These are phyloP conservation scores for Patiria pectinifera DNA, from an alignment of 53 echinoderm and acorn worm genomes.

Conservation along the genomic window DNA sequence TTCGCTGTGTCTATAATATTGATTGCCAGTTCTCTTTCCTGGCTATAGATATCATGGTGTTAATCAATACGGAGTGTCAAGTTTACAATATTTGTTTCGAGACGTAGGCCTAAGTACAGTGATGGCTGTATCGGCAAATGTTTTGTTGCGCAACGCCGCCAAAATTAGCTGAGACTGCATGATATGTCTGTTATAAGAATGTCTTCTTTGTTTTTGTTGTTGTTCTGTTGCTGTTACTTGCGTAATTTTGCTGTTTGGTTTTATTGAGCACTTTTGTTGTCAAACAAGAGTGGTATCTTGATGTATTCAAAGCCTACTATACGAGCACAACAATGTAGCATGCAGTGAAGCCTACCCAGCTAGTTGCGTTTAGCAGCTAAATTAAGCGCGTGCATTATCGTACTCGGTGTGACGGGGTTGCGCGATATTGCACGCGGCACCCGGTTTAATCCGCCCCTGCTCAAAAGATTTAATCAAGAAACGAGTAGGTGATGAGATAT, in stretches of 20 bases:
- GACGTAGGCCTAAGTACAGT: too few relatives aligned
- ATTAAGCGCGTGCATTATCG: neutral
- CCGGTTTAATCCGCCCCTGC: slow-evolving; percentile 32
- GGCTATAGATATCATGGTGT: neutral
- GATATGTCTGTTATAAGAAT: too few relatives aligned
- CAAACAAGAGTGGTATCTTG: too few relatives aligned
- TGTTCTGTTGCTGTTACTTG: too few relatives aligned
- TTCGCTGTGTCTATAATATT: neutral
- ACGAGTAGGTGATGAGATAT: slow-evolving; percentile 65
- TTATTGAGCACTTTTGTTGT: too few relatives aligned
- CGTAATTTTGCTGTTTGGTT: neutral
- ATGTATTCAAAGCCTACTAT: too few relatives aligned
- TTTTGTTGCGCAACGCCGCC: too few relatives aligned
- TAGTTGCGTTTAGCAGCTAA: neutral
- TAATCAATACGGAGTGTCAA: neutral
- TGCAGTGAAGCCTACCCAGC: neutral
- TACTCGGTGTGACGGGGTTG: neutral
- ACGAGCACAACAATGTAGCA: too few relatives aligned
- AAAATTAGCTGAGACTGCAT: too few relatives aligned
- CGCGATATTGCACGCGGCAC: slow-evolving; percentile 19
- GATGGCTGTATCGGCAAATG: too few relatives aligned
- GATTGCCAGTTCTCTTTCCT: neutral
- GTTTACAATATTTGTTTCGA: neutral
- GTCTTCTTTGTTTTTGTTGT: too few relatives aligned
- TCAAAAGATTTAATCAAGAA: slow-evolving; percentile 69